Evolutionary conservation across 2,888 invertebrate genomes (phyloP), one percentile per base, ranked within the genome.

Genomic region (Galeopsomyia nigrocyanea): DNA sequence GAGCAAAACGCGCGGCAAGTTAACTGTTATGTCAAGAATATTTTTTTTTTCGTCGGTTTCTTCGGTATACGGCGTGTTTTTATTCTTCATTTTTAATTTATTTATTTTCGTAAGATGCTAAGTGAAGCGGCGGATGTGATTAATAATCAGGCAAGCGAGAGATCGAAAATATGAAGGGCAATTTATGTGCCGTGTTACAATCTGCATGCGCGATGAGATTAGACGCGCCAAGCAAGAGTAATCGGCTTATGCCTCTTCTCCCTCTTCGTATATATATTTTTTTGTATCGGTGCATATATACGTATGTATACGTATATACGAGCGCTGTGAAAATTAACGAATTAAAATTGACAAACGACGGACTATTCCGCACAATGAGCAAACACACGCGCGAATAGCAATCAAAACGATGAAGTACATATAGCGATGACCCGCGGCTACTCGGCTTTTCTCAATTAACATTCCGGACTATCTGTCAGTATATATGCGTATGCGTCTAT

Each of bases 131-230:
- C n/a, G 39, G 51, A 61, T 22, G 53, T 71, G 74, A 74, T 74
- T 74, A 71, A 74, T 74, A 70, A 74, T 74, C 67, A 58, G 63
- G 13, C 39, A 13, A 39, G 39, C 10, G 7, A 64, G 57, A 56
- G 63, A 71, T 74, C 67, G 67, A 71, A 70, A 71, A 74, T 67
- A 70, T 60, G 74, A 74, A 71, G 70, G 67, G 70, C 67, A 68
- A 62, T 65, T 47, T 62, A 50, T 19, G 19, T 3, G 26, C 61
- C 61, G 46, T 21, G 22, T 39, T 39, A 51, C 61, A 68, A 68
- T 68, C 68, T 68, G 68, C 65, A 65, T 68, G 64, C 65, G 39
- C 55, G 55, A 73, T 66, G 55, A 65, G 65, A 73, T 73, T 73
- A 73, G 68, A 69, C 47, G 56, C 26, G 9, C 39, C 39, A 39